Percentiles rank a stretch among this genome's conserved stretches.
Conservation (phyloP, 1,140 invertebrate species). For the Liolophura sinensis region DNA sequence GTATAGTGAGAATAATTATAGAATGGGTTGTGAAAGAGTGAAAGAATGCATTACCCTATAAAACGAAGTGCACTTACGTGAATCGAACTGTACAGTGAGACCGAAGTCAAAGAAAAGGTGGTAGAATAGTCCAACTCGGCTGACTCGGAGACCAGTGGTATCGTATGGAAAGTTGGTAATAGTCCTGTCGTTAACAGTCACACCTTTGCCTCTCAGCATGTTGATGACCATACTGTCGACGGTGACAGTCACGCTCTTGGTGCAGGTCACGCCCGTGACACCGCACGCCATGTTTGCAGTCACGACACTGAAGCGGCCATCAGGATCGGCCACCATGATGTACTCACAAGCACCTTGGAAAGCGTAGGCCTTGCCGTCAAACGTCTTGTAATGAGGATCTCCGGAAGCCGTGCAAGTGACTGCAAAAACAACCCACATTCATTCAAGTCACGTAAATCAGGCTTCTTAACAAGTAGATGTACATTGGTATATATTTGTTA, state of each 20-base stretch:
- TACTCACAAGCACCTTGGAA: constrained; percentile 87
- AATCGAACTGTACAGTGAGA: constrained; percentile 18
- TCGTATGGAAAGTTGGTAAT: constrained; percentile 8
- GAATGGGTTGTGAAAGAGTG: not conserved
- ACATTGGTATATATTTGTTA: too few species aligned
- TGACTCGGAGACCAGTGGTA: constrained; percentile 13
- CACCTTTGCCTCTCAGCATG: constrained; percentile 12
- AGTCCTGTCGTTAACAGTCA: constrained; percentile 14
- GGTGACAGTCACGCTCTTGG: constrained; percentile 15
- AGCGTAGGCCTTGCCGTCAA: constrained; percentile 77
- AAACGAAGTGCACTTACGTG: constrained; percentile 8
- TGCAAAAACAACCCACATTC: constrained; percentile 1
- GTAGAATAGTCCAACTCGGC: constrained; percentile 11
- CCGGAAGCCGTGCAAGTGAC: constrained; percentile 67
- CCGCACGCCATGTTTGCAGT: too few species aligned
- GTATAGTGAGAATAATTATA: too few species aligned
- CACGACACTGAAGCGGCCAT: too few species aligned
- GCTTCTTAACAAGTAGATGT: too few species aligned
- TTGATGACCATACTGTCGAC: constrained; percentile 8
- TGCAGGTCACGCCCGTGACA: constrained; percentile 15
- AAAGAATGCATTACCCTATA: not conserved
- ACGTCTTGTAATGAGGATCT: constrained; percentile 75
- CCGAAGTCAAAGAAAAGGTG: constrained; percentile 4
- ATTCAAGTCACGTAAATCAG: too few species aligned
- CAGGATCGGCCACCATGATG: constrained; percentile 65